Evolutionary conservation across 1,140 invertebrate genomes (phyloP).

Genomic region (Panonychus citri): DNA sequence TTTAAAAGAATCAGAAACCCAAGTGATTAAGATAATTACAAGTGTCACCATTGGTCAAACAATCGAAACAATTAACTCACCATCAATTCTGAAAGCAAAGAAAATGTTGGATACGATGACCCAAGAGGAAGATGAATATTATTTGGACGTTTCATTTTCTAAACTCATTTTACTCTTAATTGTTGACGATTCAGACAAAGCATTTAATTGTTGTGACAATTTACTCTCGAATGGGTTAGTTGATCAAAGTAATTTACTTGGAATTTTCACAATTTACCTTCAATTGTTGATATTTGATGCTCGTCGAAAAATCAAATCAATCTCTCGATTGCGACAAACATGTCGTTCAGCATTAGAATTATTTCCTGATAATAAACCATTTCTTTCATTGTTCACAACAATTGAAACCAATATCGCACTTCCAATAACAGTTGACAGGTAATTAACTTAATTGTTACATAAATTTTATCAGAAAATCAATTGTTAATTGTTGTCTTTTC

Average conservation of each 20-base stretch:
- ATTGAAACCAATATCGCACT: background rate
- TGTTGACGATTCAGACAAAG: background rate
- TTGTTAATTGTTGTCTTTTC: background rate
- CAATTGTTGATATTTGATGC: background rate
- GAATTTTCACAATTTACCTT: background rate
- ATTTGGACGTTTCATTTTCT: too few species aligned
- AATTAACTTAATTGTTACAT: background rate
- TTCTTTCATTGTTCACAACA: background rate
- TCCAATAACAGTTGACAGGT: background rate
- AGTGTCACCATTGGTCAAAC: background rate
- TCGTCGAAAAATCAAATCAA: background rate
- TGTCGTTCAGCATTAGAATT: background rate
- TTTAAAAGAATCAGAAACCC: too few species aligned
- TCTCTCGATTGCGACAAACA: background rate
- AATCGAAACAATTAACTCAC: background rate
- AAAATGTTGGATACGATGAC: background rate
- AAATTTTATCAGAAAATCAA: background rate
- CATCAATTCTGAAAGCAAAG: background rate
- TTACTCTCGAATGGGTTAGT: background rate
- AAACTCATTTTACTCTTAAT: background rate
- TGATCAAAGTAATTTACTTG: background rate
- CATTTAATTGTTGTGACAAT: background rate
- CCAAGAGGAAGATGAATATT: too few species aligned
- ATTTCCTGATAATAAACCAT: background rate
- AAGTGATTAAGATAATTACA: too few species aligned